Conservation (phyloP, 2,113 vertebrate species). For the Amphiprion ocellaris region DNA sequence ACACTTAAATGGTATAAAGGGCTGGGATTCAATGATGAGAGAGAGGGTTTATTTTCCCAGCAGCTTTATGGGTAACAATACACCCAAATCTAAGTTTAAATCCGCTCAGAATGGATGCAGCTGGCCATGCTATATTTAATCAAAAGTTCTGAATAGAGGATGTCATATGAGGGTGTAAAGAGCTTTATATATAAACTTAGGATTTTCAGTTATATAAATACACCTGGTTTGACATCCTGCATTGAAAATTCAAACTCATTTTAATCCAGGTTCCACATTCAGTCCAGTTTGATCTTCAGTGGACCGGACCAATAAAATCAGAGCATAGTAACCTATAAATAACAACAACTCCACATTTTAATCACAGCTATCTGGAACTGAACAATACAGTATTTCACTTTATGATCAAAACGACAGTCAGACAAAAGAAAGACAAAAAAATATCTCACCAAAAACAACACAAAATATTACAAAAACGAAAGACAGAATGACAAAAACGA, state of each 20-base stretch:
- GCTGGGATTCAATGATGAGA: conserved; percentile 45
- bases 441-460: too few relatives aligned
- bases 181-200: neutral
- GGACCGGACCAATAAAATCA: too few relatives aligned
- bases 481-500: too few relatives aligned
- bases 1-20: conserved; percentile 55
- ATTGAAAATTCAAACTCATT: neutral
- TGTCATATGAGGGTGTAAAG: neutral
- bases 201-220: conserved; percentile 11
- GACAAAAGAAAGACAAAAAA: too few relatives aligned
- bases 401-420: too few relatives aligned
- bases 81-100: conserved; percentile 60
- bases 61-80: conserved; percentile 67
- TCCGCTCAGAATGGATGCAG: conserved; percentile 48
- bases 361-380: too few relatives aligned
- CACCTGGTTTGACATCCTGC: neutral
- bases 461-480: too few relatives aligned
- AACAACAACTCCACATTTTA: too few relatives aligned
- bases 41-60: conserved; percentile 50
- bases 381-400: too few relatives aligned
- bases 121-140: conserved; percentile 40
- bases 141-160: conserved; percentile 20
- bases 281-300: too few relatives aligned
- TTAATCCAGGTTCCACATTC: too few relatives aligned
- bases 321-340: too few relatives aligned